These are phyloP conservation scores for Merodon equestris DNA, from an alignment of 2,888 invertebrate genomes.

Conservation along the genomic window DNA sequence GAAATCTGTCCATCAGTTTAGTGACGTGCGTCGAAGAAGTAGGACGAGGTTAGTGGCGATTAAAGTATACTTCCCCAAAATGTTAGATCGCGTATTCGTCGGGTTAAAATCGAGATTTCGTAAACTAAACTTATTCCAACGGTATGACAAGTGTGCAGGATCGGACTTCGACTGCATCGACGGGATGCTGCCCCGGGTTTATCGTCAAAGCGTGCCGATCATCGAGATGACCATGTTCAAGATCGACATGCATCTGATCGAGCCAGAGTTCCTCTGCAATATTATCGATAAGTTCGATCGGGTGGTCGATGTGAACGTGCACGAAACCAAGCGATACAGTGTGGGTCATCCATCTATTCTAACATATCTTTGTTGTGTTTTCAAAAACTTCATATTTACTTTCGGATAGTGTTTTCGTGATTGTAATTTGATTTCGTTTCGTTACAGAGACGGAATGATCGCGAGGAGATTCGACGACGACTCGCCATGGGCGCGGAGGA, in stretches of 20 bases:
- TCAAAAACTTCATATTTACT: background rate
- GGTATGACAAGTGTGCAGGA: constrained; percentile 62
- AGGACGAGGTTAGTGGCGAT: constrained; percentile 11
- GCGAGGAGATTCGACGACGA: constrained; percentile 93
- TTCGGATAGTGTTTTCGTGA: background rate
- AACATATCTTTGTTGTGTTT: background rate
- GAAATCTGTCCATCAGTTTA: constrained; percentile 35
- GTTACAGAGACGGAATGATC: constrained; percentile 91
- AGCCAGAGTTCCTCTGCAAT: constrained; percentile 80
- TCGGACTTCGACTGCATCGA: constrained; percentile 71
- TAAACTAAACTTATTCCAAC: constrained; percentile 60
- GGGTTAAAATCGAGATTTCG: constrained; percentile 64
- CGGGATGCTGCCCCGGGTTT: constrained; percentile 73
- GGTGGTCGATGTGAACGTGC: constrained; percentile 80
- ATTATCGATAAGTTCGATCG: constrained; percentile 81
- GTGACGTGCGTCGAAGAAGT: constrained; percentile 42
- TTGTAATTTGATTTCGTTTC: constrained; percentile 51
- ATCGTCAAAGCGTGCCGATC: constrained; percentile 66
- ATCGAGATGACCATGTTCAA: constrained; percentile 71
- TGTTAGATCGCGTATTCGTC: constrained; percentile 69
- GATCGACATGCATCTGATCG: constrained; percentile 67
- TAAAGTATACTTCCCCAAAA: constrained; percentile 15
- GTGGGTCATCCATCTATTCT: constrained; percentile 60
- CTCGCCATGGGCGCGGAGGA: constrained; percentile 93
- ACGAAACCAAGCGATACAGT: constrained; percentile 73